Evolutionary conservation across 2,888 invertebrate genomes (phyloP).

Genomic region (Drosophila antonietae): DNA sequence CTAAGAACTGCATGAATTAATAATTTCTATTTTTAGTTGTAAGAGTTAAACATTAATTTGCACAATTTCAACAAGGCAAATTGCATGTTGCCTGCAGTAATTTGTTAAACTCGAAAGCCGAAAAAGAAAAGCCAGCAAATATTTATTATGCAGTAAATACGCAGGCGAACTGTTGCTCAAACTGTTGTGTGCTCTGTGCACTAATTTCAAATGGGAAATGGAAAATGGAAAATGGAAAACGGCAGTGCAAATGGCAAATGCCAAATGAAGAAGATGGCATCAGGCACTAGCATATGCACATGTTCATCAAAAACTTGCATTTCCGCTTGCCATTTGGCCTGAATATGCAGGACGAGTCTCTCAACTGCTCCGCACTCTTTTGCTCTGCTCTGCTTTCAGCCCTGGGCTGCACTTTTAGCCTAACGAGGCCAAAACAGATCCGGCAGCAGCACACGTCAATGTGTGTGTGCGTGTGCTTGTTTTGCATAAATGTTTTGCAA

Average conservation of each 20-base stretch:
- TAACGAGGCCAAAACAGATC: slow-evolving; percentile 48
- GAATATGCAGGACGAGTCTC: slow-evolving; percentile 33
- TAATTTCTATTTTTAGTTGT: background rate
- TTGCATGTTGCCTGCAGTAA: slow-evolving; percentile 11
- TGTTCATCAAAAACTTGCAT: slow-evolving; percentile 56
- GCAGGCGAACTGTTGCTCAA: slow-evolving; percentile 1
- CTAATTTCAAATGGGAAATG: slow-evolving; percentile 21
- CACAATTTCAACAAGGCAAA: slow-evolving; percentile 2
- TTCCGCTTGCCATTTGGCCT: slow-evolving; percentile 46
- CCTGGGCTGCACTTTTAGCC: slow-evolving; percentile 27
- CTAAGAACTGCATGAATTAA: background rate
- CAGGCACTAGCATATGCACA: slow-evolving; percentile 40
- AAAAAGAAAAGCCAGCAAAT: background rate
- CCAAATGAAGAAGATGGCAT: slow-evolving; percentile 17
- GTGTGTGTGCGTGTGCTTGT: slow-evolving; percentile 16
- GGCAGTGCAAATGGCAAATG: slow-evolving; percentile 26
- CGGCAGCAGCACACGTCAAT: slow-evolving; percentile 15
- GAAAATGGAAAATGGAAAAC: slow-evolving; percentile 23
- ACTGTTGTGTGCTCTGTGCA: background rate
- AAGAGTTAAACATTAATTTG: slow-evolving; percentile 3
- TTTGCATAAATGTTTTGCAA: slow-evolving; percentile 75
- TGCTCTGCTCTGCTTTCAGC: background rate
- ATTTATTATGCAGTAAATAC: slow-evolving; percentile 11
- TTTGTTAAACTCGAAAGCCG: slow-evolving; percentile 10
- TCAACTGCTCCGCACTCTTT: background rate